Evolutionary conservation across 2,888 invertebrate species (phyloP), one percentile per base, ranked within the genome.

Genomic region (Amaurobius ferox): DNA sequence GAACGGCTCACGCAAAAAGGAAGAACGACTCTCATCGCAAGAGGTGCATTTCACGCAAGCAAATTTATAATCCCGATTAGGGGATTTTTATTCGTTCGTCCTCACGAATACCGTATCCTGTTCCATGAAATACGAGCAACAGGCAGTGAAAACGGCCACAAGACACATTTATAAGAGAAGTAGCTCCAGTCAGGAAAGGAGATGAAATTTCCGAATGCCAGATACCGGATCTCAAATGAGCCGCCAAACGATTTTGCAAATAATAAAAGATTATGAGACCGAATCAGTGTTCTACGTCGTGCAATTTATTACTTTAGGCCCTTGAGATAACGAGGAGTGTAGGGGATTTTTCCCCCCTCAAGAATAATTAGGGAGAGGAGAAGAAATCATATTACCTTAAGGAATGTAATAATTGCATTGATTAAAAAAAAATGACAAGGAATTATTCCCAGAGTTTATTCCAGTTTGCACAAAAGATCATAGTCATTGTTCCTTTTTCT

Each of bases 241-340:
- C 40, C 68, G 72, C 40, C 29, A 79, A 79, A 79, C 70, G 70
- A 79, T 79, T 72, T 64, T 44, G 71, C 70, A 44, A 44, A 44
- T 44, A 44, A 44, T 44, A 44, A 44, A 44, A 44, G 44, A 44
- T 44, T 44, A 44, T 16, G 44, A 44, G 13, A 16, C 44, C 6
- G n/a, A 44, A 16, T 16, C 16, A 1, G 44, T 9, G 44, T 44
- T 5, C 44, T 16, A 44, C 6, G 44, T 16, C 13, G 44, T 16
- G n/a, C n/a, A 44, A 44, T 44, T 44, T 44, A 44, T 44, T 7
- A 44, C 9, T 16, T 16, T 16, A 9, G 6, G 16, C 44, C n/a
- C 44, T 13, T 16, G n/a, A 16, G 44, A 16, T 7, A 44, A 44
- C n/a, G 44, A 44, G 44, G n/a, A 44, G 35, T 2, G n/a, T 44